Conservation (phyloP, 1,140 invertebrate genomes). For the Andricus grossulariae region DNA sequence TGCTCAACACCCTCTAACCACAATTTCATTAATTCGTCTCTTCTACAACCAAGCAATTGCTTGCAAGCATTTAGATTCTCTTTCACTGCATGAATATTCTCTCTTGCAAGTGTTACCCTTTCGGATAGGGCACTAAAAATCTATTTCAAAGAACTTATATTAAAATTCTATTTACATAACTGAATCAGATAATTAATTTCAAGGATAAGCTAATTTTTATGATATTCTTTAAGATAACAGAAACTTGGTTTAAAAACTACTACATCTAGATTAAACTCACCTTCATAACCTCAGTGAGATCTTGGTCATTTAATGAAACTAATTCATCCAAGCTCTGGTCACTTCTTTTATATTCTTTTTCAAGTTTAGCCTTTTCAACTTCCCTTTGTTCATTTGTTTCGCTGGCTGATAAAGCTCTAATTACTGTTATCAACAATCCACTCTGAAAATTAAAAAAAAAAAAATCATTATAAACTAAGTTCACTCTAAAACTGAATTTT, state of each 20-base stretch:
- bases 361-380: slow-evolving; percentile 93
- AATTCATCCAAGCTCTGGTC: slow-evolving; percentile 92
- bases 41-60: slow-evolving; percentile 90
- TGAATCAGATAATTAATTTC: background rate
- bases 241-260: too few species aligned
- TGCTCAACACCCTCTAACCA: slow-evolving; percentile 96
- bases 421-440: slow-evolving; percentile 88
- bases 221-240: background rate
- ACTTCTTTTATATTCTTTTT: slow-evolving; percentile 94
- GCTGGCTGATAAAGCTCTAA: slow-evolving; percentile 92
- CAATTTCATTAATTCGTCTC: slow-evolving; percentile 94
- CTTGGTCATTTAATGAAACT: slow-evolving; percentile 90
- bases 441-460: background rate
- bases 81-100: slow-evolving; percentile 89
- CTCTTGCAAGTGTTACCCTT: slow-evolving; percentile 86
- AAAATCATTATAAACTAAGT: too few species aligned
- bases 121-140: slow-evolving; percentile 89
- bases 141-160: slow-evolving; percentile 63
- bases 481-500: too few species aligned
- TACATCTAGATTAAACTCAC: slow-evolving; percentile 66
- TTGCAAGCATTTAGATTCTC: slow-evolving; percentile 94
- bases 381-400: slow-evolving; percentile 96
- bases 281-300: slow-evolving; percentile 91
- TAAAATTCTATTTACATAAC: background rate
- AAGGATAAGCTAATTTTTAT: slow-evolving; percentile 8